Evolutionary conservation across 2,113 vertebrate species (phyloP), one percentile per base, ranked within the genome.

Genomic region (Spea multiplicata): DNA sequence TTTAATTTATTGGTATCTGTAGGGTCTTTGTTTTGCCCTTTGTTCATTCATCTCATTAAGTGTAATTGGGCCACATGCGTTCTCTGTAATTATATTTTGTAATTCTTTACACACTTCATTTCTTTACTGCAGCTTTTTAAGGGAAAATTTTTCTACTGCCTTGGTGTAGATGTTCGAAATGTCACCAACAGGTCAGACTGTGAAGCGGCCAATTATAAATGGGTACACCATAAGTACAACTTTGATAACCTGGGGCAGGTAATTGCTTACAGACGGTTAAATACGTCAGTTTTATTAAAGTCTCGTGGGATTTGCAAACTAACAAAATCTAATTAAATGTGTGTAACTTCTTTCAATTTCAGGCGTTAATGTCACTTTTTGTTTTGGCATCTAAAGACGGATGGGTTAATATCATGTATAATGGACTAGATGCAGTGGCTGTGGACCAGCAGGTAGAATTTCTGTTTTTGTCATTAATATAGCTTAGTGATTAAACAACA

Each of bases 381-480:
- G 97, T 99, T 57, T 89, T 99, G 83, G 97, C 97, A 81, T 99
- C 97, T 52, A 99, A 99, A 87, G 97, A 99, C 0, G 97, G 97
- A 78, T 99, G 97, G 97, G 97, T 99, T 83, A 98, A 99, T 87
- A 99, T 99, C 83, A 99, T 99, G 97, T 99, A 99, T 84, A 96
- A 98, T 0, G 97, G 97, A 44, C 90, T 99, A 66, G 97, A 99
- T 17, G 96, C 97, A 8, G 97, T 99, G 0, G 95, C 86, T 69
- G 95, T 98, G 80, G 96, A 99, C 86, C 97, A 99, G 84, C 97
- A 99, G 96, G 96, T 95, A 91, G 0, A 8, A 59, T n/a, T 44
- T 69, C 49, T 69, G 0, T 47, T 13, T 67, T 2, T 59, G 30
- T 30, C 30, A 1, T 30, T 30, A 30, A 30, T 30, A 30, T 30